Percentiles rank a stretch among this genome's conserved stretches.
phyloP scores from a whole-genome alignment of 2,113 vertebrate genomes.

The Capreolus pygargus region DNA sequence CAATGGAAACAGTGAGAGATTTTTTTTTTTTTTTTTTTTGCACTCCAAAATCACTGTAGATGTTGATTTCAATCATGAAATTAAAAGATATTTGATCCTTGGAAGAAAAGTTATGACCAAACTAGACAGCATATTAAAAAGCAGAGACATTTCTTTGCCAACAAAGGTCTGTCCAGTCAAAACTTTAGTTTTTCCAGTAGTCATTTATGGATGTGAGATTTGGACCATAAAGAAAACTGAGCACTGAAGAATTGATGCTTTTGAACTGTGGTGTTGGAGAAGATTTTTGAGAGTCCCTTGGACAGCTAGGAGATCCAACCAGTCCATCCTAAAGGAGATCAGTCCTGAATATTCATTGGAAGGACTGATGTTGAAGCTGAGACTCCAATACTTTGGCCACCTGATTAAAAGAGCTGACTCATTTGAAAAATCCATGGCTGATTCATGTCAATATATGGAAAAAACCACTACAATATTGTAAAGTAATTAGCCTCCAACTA shows the following conservation, averaged over 20 bases:
- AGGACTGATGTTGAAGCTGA: neutral
- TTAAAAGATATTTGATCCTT: neutral
- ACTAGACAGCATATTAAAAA: neutral
- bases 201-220: neutral
- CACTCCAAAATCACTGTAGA: neutral
- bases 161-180: rapidly evolving
- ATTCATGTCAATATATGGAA: too few relatives aligned
- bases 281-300: neutral
- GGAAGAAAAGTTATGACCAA: neutral
- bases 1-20: too few relatives aligned
- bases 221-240: neutral
- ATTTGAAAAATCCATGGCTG: neutral
- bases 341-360: neutral
- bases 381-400: neutral
- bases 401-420: rapidly evolving
- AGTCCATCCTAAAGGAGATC: neutral
- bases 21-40: too few relatives aligned
- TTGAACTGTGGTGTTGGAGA: neutral
- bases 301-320: neutral
- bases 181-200: neutral
- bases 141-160: neutral
- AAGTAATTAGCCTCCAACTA: too few relatives aligned
- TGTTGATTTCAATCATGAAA: neutral
- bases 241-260: neutral
- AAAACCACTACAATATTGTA: too few relatives aligned